Evolutionary conservation across 2,113 vertebrate species (phyloP).

Genomic region (Nestor notabilis): DNA sequence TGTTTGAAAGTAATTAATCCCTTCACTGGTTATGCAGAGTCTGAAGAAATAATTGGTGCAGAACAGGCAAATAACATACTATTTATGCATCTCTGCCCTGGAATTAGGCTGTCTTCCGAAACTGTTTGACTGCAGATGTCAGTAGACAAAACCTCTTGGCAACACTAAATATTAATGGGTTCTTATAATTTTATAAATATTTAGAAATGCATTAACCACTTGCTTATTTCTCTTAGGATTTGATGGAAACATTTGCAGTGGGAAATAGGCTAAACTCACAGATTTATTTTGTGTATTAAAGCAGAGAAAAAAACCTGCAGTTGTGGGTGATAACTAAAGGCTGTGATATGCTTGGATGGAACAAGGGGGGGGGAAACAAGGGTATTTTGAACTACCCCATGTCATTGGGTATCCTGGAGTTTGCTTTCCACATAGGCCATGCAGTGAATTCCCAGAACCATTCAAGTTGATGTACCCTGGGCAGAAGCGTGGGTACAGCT

Average conservation of each 20-base stretch:
- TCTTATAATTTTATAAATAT: constrained; percentile 47
- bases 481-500: too few relatives aligned
- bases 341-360: neutral
- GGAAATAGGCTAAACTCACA: neutral
- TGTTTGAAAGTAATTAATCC: constrained; percentile 22
- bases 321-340: neutral
- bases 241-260: constrained; percentile 8
- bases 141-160: constrained; percentile 61
- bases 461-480: accelerated
- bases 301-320: neutral
- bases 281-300: neutral
- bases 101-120: constrained; percentile 12
- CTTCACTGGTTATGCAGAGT: neutral
- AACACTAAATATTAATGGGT: constrained; percentile 54
- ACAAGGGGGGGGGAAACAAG: neutral
- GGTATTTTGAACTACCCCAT: accelerated
- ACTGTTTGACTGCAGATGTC: constrained; percentile 33
- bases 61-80: constrained; percentile 4
- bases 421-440: neutral
- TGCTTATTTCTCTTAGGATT: neutral
- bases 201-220: constrained; percentile 35
- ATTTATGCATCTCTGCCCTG: constrained; percentile 10
- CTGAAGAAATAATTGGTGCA: constrained; percentile 32
- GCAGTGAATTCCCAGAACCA: neutral
- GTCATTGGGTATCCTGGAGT: neutral